Conservation (phyloP, 2,113 vertebrate genomes). For the Daubentonia madagascariensis region DNA sequence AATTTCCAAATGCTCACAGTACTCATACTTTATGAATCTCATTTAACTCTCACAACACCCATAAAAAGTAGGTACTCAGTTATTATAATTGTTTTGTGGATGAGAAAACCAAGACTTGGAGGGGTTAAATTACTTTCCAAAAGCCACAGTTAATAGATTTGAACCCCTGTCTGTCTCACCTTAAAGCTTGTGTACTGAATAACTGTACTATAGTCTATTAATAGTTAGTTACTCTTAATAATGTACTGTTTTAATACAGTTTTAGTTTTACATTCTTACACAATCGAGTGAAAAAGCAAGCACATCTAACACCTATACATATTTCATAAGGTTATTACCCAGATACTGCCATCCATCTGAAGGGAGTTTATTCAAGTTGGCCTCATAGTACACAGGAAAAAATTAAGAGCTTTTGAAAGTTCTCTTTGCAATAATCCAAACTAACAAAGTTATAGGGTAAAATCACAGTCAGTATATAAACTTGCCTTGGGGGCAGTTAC, state of each 20-base stretch:
- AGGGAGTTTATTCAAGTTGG: not conserved
- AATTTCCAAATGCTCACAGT: not conserved
- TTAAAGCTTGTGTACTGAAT: not conserved
- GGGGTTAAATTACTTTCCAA: conserved; percentile 9
- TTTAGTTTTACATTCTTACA: conserved; percentile 17
- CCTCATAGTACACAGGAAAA: not conserved
- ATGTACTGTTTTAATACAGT: not conserved
- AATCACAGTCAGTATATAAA: not conserved
- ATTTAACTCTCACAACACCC: not conserved
- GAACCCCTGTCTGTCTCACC: not conserved
- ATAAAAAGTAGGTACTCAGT: not conserved
- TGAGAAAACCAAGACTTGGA: not conserved
- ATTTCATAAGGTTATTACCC: not conserved
- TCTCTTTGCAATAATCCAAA: not conserved
- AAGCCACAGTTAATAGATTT: not conserved
- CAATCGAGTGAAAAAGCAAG: not conserved
- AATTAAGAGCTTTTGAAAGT: not conserved
- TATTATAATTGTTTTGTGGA: not conserved
- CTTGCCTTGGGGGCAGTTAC: not conserved
- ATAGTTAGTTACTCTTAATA: conserved; percentile 32
- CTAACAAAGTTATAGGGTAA: not conserved
- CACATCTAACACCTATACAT: not conserved
- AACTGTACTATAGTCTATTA: not conserved
- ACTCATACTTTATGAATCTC: not conserved
- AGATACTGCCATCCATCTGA: not conserved